Evolutionary conservation across 2,888 invertebrate genomes (phyloP), one percentile per base, ranked within the genome.

Genomic region (Saturnia japonica): DNA sequence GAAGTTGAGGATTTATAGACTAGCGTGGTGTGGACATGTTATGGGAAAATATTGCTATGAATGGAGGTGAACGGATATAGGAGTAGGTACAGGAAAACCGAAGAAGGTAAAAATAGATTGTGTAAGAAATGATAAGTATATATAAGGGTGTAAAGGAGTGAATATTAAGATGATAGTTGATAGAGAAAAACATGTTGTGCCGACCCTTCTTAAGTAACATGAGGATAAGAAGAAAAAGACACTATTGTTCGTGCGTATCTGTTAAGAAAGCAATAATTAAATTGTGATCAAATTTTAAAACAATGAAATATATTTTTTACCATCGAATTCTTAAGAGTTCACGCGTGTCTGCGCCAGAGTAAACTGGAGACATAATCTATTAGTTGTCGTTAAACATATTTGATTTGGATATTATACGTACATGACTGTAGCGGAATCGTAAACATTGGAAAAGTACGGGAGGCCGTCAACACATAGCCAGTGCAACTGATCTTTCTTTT

Each of bases 401-500:
- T 91, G 90, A 87, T 85, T 86, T 90, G 85, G 79, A 84, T 80
- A 85, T 87, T 85, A 88, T 81, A 76, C 78, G 85, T 80, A 82
- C 83, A 82, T 79, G 82, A 79, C 82, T 76, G 77, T 76, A 78
- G 78, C 76, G 74, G 72, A 78, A 77, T 74, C 14, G 85, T 86
- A 91, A 93, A 93, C 88, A 91, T 85, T 79, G 93, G 93, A 93
- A 93, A 93, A 93, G 79, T 93, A 93, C 93, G 77, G 78, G 74
- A 79, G 73, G 70, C 71, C 67, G 73, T 74, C 74, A 72, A 68
- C 68, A 74, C 54, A 73, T 57, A 69, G 57, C 72, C 72, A 75
- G 72, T 74, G 74, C 73, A 70, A 69, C 73, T 69, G 64, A 68
- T 22, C 69, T 42, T 67, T 72, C 70, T 72, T 75, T n/a, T 79